Percentiles rank a stretch among this genome's conserved stretches.
phyloP scores from a whole-genome alignment of 2,797 vertebrate species.

The Manis javanica region DNA sequence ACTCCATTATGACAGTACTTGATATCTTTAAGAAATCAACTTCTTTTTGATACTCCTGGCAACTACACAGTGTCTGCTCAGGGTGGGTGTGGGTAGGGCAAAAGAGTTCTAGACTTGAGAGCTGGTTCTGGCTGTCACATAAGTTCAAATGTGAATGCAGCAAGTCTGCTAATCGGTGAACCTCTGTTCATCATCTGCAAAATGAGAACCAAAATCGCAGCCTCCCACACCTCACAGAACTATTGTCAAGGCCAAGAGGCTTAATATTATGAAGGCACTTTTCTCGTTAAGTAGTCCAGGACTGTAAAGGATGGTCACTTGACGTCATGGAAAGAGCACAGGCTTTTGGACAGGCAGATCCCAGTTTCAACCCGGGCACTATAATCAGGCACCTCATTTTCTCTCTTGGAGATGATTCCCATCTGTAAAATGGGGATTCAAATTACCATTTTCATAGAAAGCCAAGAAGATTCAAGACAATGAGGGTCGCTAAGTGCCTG shows the following conservation, averaged over 20 bases:
- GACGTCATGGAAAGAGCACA: not conserved
- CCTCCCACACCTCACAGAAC: not conserved
- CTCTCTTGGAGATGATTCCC: constrained; percentile 41
- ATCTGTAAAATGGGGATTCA: constrained; percentile 60
- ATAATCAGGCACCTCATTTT: constrained; percentile 23
- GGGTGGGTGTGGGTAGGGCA: not conserved
- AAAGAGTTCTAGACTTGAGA: not conserved
- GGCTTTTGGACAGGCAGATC: not conserved
- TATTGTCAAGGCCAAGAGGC: not conserved
- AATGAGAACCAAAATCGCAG: not conserved
- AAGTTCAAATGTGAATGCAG: not conserved
- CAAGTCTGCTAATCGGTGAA: not conserved
- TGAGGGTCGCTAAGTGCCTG: constrained; percentile 48
- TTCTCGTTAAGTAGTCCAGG: not conserved
- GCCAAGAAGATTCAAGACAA: constrained; percentile 73
- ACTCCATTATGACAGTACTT: not conserved
- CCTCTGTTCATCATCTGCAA: not conserved
- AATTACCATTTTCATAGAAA: constrained; percentile 66
- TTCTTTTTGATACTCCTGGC: not conserved
- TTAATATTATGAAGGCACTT: not conserved
- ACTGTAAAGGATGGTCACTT: not conserved
- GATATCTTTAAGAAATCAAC: not conserved
- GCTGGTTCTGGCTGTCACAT: not conserved
- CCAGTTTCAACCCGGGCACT: not conserved
- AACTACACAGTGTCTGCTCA: not conserved